These are phyloP conservation scores for Gadus chalcogrammus DNA, from an alignment of 2,113 vertebrate genomes.

Conservation along the genomic window DNA sequence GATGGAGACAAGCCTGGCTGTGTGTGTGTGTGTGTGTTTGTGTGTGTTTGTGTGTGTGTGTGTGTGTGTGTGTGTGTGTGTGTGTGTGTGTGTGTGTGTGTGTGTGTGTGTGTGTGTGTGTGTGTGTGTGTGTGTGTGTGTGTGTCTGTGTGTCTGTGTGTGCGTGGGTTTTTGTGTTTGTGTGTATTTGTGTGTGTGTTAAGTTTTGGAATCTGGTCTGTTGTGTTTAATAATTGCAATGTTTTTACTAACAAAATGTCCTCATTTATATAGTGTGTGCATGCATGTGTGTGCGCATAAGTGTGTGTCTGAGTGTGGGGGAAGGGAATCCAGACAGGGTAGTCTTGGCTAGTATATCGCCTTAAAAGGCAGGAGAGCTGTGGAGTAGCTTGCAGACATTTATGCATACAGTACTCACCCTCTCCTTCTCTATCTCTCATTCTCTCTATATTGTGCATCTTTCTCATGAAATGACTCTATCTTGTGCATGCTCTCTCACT, in stretches of 20 bases:
- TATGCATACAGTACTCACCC: conserved; percentile 31
- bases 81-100: background rate
- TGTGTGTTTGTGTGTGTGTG: background rate
- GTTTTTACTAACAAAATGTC: conserved; percentile 36
- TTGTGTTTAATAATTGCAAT: conserved; percentile 35
- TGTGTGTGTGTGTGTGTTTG: conserved; percentile 11
- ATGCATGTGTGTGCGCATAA: background rate
- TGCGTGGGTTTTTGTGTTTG: background rate
- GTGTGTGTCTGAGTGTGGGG: conserved; percentile 15
- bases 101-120: background rate
- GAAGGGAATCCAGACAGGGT: conserved; percentile 22
- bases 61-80: conserved; percentile 7
- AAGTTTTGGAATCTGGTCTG: conserved; percentile 13
- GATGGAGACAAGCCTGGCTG: conserved; percentile 32
- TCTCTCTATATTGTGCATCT: background rate
- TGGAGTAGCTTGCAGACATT: conserved; percentile 44
- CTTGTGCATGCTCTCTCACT: no score
- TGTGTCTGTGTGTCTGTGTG: background rate
- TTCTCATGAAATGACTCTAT: no score
- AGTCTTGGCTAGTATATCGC: conserved; percentile 68
- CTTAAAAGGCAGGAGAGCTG: conserved; percentile 70
- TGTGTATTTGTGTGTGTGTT: conserved; percentile 32
- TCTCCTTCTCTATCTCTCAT: background rate
- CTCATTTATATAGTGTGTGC: conserved; percentile 19
- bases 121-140: conserved; percentile 16